Evolutionary conservation across 2,888 invertebrate species (phyloP).

Genomic region (Abscondita cerata): DNA sequence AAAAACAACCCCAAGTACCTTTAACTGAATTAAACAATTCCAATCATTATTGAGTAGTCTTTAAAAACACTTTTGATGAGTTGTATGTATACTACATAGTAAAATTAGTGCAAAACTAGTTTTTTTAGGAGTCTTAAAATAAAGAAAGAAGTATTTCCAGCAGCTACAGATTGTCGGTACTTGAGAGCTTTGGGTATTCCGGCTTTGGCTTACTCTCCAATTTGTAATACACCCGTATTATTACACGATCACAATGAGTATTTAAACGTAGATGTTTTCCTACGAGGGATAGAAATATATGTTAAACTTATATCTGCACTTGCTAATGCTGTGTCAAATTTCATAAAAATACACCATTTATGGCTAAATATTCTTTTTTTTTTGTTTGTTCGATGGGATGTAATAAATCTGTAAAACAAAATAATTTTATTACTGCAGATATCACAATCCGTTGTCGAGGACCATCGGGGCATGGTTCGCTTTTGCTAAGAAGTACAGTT

Average conservation of each 20-base stretch:
- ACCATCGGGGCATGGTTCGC: too few species aligned
- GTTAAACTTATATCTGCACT: constrained; percentile 70
- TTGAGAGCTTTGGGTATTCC: constrained; percentile 79
- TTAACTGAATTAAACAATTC: constrained; percentile 62
- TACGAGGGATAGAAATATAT: constrained; percentile 84
- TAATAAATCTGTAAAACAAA: too few species aligned
- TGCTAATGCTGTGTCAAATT: constrained; percentile 60
- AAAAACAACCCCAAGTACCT: constrained; percentile 61
- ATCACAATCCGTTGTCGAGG: too few species aligned
- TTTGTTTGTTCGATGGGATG: too few species aligned
- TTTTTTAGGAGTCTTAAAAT: constrained; percentile 68
- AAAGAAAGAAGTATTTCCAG: constrained; percentile 81
- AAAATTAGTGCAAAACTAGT: background rate
- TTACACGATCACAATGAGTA: constrained; percentile 94
- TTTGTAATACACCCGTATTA: constrained; percentile 82
- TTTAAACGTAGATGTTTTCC: constrained; percentile 78
- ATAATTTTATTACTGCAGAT: too few species aligned
- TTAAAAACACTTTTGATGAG: constrained; percentile 61
- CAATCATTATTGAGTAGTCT: constrained; percentile 68
- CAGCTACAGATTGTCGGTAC: constrained; percentile 89
- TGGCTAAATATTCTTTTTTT: too few species aligned
- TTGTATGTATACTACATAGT: constrained; percentile 48
- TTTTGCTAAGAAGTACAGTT: too few species aligned
- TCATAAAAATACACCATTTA: too few species aligned
- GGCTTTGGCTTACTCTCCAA: constrained; percentile 90